These are phyloP conservation scores for Coremacera marginata DNA, from an alignment of 2,888 invertebrate genomes.

Conservation along the genomic window DNA sequence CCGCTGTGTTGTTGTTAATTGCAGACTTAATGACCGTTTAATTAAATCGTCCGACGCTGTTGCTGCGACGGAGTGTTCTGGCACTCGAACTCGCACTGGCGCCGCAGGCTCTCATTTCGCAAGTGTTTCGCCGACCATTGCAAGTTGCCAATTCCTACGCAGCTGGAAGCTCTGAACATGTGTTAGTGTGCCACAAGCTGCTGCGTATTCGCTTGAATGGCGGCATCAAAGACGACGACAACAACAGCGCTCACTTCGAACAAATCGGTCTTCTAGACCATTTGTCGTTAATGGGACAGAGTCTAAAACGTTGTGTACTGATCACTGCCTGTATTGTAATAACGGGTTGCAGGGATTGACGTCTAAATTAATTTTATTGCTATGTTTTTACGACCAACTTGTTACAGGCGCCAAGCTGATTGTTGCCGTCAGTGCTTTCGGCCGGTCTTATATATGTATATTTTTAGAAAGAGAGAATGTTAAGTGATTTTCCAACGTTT, in stretches of 20 bases:
- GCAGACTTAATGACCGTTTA: conserved; percentile 67
- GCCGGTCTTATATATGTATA: too few relatives aligned
- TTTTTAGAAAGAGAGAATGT: too few relatives aligned
- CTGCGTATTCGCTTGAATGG: background rate
- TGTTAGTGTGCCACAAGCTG: background rate
- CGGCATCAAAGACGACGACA: background rate
- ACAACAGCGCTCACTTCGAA: background rate
- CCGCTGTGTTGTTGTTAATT: conserved; percentile 62
- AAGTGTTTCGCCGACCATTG: background rate
- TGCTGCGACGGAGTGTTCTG: background rate
- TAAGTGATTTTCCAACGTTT: too few relatives aligned
- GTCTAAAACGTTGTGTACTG: background rate
- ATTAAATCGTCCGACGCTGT: conserved; percentile 61
- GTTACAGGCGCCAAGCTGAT: background rate
- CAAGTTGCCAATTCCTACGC: too few relatives aligned
- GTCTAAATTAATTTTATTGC: conserved; percentile 1
- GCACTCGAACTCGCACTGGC: background rate
- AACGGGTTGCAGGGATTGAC: background rate
- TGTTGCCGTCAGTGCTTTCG: background rate
- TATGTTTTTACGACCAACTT: background rate
- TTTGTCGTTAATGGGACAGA: conserved; percentile 1
- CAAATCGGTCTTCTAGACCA: conserved; percentile 29
- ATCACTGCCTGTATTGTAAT: background rate
- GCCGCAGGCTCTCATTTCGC: background rate
- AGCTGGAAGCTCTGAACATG: background rate